Conservation (phyloP, 2,888 invertebrate species). For the Sarcophaga variegata region DNA sequence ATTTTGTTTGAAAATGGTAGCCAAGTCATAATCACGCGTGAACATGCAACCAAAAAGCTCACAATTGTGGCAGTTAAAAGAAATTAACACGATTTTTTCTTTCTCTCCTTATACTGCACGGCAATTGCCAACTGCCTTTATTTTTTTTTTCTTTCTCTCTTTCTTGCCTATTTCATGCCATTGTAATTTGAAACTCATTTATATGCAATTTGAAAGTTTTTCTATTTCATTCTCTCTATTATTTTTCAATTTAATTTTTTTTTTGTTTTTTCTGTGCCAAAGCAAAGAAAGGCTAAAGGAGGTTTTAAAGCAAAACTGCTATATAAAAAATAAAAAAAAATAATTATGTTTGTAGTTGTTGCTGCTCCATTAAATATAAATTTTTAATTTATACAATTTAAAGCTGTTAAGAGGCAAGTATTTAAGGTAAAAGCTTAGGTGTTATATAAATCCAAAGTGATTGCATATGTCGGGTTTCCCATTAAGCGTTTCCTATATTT, state of each 20-base stretch:
- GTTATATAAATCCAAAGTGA: too few relatives aligned
- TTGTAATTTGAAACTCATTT: constrained; percentile 65
- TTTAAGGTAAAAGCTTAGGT: neutral
- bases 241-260: neutral
- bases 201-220: constrained; percentile 67
- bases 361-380: too few relatives aligned
- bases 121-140: constrained; percentile 5
- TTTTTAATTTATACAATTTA: too few relatives aligned
- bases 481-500: too few relatives aligned
- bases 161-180: constrained; percentile 41
- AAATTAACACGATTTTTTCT: constrained; percentile 66
- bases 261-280: too few relatives aligned
- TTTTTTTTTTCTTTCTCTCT: constrained; percentile 43
- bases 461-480: too few relatives aligned
- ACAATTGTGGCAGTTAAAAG: constrained; percentile 56
- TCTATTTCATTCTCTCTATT: neutral
- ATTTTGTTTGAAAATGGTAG: constrained; percentile 62
- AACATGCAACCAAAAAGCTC: constrained; percentile 66
- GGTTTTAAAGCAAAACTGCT: too few relatives aligned
- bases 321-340: too few relatives aligned
- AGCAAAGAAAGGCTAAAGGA: too few relatives aligned
- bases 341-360: too few relatives aligned
- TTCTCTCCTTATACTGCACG: constrained; percentile 45
- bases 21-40: constrained; percentile 68
- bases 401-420: neutral